Base-by-base conservation (phyloP, 2,888 invertebrate species). In the Clistopyga incitator region DNA sequence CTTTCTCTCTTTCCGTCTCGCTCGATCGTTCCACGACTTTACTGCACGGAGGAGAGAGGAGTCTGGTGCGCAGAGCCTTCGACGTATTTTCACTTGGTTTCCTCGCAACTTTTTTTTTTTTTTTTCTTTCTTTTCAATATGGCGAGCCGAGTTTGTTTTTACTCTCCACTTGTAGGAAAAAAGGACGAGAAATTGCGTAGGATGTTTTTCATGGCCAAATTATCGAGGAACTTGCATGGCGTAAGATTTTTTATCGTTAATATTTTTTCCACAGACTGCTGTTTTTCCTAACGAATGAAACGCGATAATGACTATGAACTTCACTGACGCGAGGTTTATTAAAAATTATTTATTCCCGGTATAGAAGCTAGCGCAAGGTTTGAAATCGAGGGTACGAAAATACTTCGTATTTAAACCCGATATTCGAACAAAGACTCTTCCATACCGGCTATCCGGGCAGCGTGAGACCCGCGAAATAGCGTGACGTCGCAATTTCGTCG, bases 81-180 rank as follows among this genome's bases (percentile, higher is more conserved):
- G 87, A 84, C 87, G 89, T 88, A 90, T 90, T 89, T 89, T 89
- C 86, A 87, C 88, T 86, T 87, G 87, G 85, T 86, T 86, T 86
- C 84, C 86, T 78, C 68, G 79, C 82, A 75, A 61, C 38, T 65
- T 80, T 61, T 67, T 77, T 79, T 59, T 59, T n/a, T 42, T 71
- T 52, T 59, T 64, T 65, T n/a, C n/a, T 78, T 42, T 76, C 29
- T 72, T 83, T 79, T 68, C 67, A 74, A 70, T 59, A 85, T 71
- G 59, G 56, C 74, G 50, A 61, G 15, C 29, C 47, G n/a, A 47
- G 45, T 77, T 82, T 67, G 67, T 76, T 79, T 72, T 72, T 64
- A 29, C 64, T 54, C 34, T 74, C 11, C 2, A 13, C 11, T 8
- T 50, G 23, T 29, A 76, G 47, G 47, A 42, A 20, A 68, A 70